A percentile compares a stretch with the other conserved stretches of the same genome.
Conservation (phyloP, 2,113 vertebrate species). For the Petaurus breviceps region DNA sequence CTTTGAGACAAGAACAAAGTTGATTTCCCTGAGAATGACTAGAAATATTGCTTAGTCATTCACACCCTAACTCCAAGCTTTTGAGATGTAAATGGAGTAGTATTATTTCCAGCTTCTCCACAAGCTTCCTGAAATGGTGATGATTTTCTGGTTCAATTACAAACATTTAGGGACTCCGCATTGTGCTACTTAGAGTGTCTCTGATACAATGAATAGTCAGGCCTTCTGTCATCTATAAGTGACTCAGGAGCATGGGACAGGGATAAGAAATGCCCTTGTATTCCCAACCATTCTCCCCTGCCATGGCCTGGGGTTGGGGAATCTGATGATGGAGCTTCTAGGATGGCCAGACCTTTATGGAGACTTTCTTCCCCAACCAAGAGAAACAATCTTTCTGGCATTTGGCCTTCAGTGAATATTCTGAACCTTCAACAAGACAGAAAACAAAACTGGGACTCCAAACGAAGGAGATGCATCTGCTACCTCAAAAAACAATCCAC, state of each 20-base stretch:
- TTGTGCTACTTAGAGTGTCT: background rate
- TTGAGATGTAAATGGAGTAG: background rate
- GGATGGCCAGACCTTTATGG: background rate
- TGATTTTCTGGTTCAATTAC: background rate
- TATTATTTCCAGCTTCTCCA: background rate
- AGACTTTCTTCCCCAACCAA: background rate
- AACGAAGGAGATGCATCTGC: background rate
- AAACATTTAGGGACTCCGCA: background rate
- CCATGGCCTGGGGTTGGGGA: background rate
- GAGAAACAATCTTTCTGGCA: conserved; percentile 21
- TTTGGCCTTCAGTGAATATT: background rate
- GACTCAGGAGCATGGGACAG: background rate
- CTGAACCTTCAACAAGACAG: background rate
- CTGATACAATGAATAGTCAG: background rate
- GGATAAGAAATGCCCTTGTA: background rate
- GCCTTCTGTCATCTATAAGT: background rate
- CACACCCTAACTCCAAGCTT: background rate
- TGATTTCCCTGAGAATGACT: background rate
- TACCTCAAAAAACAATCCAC: background rate
- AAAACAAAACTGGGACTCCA: background rate
- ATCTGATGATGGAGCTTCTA: background rate
- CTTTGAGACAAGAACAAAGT: background rate
- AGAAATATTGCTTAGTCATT: background rate
- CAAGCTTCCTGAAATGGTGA: background rate
- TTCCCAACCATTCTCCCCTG: background rate